These are phyloP conservation scores for Globia sparganii DNA, from an alignment of 2,888 invertebrate species.

Conservation along the genomic window DNA sequence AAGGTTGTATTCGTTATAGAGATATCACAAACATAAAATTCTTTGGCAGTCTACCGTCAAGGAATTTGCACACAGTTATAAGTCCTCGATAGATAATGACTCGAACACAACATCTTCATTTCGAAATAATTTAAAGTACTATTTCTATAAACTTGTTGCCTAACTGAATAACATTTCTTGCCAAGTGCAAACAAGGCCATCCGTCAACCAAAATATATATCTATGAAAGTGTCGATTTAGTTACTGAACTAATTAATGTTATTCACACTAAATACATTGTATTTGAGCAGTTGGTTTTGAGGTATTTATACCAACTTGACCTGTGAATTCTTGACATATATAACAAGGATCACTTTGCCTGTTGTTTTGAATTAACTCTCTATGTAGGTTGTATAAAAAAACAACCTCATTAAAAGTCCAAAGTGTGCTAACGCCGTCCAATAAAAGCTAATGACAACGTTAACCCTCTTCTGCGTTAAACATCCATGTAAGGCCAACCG, in stretches of 20 bases:
- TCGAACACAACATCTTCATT: conserved; percentile 40
- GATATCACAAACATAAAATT: conserved; percentile 23
- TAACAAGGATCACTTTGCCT: not conserved
- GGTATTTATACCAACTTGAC: not conserved
- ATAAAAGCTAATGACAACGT: conserved; percentile 53
- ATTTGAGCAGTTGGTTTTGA: not conserved
- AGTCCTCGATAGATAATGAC: conserved; percentile 4
- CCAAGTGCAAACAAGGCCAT: conserved; percentile 55
- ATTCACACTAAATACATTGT: conserved; percentile 18
- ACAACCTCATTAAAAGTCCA: conserved; percentile 34
- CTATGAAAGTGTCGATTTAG: conserved; percentile 46
- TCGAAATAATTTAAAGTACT: conserved; percentile 54
- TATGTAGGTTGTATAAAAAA: conserved; percentile 11
- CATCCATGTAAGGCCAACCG: conserved; percentile 41
- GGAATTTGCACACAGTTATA: conserved; percentile 8
- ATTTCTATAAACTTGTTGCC: conserved; percentile 45
- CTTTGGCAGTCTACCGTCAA: conserved; percentile 1
- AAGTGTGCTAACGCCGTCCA: conserved; percentile 40
- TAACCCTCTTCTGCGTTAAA: conserved; percentile 54
- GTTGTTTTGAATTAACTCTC: not conserved
- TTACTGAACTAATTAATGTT: conserved; percentile 19
- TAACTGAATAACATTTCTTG: conserved; percentile 44
- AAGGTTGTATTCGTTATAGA: conserved; percentile 1
- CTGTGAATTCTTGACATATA: not conserved
- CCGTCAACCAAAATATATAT: conserved; percentile 29